A percentile compares a stretch with the other conserved stretches of the same genome.
phyloP scores from a whole-genome alignment of 37 sponge, comb jelly and placozoan species.

The Ephydatia muelleri region DNA sequence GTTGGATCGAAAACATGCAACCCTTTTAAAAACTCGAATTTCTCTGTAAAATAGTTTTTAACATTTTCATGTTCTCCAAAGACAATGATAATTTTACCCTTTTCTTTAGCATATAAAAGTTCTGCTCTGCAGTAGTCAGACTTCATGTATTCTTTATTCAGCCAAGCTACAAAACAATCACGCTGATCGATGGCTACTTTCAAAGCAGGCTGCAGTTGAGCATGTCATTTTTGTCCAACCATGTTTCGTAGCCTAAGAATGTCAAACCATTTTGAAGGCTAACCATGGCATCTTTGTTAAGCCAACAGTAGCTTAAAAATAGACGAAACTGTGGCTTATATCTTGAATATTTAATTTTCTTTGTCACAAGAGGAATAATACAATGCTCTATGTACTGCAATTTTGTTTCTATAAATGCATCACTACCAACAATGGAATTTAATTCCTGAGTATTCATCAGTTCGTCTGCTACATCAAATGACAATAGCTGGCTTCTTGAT shows the following conservation, averaged over 20 bases:
- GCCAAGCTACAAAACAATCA: slow-evolving; percentile 45
- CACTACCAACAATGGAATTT: background rate
- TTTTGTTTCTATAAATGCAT: background rate
- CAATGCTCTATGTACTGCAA: slow-evolving; percentile 18
- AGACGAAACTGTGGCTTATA: slow-evolving; percentile 42
- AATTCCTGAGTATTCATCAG: slow-evolving; percentile 24
- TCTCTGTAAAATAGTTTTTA: slow-evolving; percentile 14
- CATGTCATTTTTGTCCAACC: slow-evolving; percentile 27
- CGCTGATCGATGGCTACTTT: slow-evolving; percentile 16
- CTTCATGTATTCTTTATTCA: slow-evolving; percentile 30
- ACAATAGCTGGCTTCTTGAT: slow-evolving; percentile 17
- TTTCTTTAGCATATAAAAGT: slow-evolving; percentile 23
- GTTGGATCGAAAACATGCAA: slow-evolving; percentile 16
- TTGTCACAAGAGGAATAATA: slow-evolving; percentile 33
- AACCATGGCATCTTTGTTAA: slow-evolving; percentile 32
- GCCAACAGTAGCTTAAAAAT: slow-evolving; percentile 35
- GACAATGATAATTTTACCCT: slow-evolving; percentile 32
- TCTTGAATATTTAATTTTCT: slow-evolving; percentile 43
- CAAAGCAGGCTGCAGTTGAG: background rate
- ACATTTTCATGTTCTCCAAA: slow-evolving; percentile 27
- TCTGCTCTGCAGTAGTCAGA: slow-evolving; percentile 45
- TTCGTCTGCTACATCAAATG: slow-evolving; percentile 45
- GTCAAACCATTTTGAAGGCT: slow-evolving; percentile 33
- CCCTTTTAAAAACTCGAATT: slow-evolving; percentile 15
- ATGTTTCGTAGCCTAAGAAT: slow-evolving; percentile 44